Base-by-base conservation (phyloP, 35 echinoderm and acorn worm species). In the Strongylocentrotus purpuratus region DNA sequence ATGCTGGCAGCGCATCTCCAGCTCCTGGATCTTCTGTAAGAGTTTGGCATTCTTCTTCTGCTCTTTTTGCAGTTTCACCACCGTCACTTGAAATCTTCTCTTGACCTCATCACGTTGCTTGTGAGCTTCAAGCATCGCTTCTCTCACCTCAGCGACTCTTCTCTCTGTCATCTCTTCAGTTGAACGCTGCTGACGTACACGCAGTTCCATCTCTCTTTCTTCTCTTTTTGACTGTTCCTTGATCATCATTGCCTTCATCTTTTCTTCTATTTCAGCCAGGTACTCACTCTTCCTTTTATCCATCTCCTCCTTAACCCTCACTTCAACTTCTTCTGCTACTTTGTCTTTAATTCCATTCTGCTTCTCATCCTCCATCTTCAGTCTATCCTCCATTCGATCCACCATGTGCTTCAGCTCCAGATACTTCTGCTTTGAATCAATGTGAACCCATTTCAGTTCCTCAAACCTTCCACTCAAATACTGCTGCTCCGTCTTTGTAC, bases 51-150 rank as follows among this genome's bases (percentile, higher is more conserved):
- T 94, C 94, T 78, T n/a, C 2, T 41, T 45, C 60, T 86, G 20
- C 94, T 85, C 32, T 33, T 94, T 31, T 86, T 94, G 85, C 85
- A 94, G 9, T 86, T 45, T 31, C 55, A 94, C 61, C 14, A 31
- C 22, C 13, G 60, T 86, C 17, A 85, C 94, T 86, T 86, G 13
- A 33, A 85, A 94, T 78, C 14, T 35, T 20, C 8, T 85, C 25
- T 41, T 86, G 17, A 94, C 33, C 5, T 35, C 25, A n/a, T 86
- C 61, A 9, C 94, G 94, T 31, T 94, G 32, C 32, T 18, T 45
- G 35, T 86, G 5, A 46, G 94, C 94, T 20, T 31, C 85, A 22
- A 31, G 3, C 28, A 94, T 20, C 31, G 94, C 94, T 25, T 15
- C 7, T 20, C 5, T n/a, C n/a, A 94, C 25, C 46, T 86, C 61